Base-by-base conservation (phyloP, 2,113 vertebrate genomes). In the Taxidea taxus region DNA sequence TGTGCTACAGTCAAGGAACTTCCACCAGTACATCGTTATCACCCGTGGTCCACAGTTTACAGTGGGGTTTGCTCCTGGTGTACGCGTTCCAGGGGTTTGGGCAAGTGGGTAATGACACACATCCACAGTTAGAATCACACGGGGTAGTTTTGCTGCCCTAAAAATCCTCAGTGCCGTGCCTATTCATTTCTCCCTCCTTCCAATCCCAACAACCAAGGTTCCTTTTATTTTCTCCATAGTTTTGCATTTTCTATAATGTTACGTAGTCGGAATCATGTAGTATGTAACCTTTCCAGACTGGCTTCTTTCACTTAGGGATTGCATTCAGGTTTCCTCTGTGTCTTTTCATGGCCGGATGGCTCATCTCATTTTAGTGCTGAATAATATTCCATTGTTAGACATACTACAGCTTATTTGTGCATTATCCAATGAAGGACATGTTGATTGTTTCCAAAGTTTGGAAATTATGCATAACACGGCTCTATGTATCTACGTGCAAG, bases 41-140 rank as follows among this genome's bases (percentile, higher is more conserved):
- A 1, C 21, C 70, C 14, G 1, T 10, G n/a, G 51, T 4, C 72
- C 39, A 4, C 4, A 18, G 75, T 6, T 23, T 4, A 3, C 20
- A 0, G 47, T 5, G 31, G 39, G 37, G 8, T 2, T 7, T 49
- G 8, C 23, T 21, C 51, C 15, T 4, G 34, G 23, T 37, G 27
- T 29, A 18, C 6, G 4, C 60, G 3, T 11, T 29, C 37, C 1
- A 10, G 4, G 11, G 31, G 21, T 58, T 14, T 47, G 31, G 39
- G 11, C 64, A 6, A 8, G 27, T 0, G 2, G 7, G 2, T 6
- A 6, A 27, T 27, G 39, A 25, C 31, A 2, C 0, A 0, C 18
- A 1, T 4, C n/a, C 42, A 42, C 44, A 15, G 1, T 10, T 16
- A 3, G 0, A 3, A 27, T 20, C 31, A 21, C 23, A 9, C 25